Conservation (phyloP, 2,113 vertebrate species). For the Philantomba maxwellii region DNA sequence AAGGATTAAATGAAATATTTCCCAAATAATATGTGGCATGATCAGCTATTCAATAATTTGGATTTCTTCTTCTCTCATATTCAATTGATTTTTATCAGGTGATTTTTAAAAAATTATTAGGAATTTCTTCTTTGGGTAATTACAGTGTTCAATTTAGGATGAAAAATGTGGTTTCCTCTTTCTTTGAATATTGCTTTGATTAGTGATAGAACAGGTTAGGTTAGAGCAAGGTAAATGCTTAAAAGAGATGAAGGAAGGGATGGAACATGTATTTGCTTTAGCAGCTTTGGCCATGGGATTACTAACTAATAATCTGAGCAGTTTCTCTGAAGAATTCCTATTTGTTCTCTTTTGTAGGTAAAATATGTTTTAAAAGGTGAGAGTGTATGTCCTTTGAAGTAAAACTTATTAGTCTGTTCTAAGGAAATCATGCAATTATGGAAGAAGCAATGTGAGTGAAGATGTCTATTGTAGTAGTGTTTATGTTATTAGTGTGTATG, state of each 20-base stretch:
- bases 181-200: background rate
- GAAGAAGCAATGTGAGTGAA: background rate
- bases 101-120: background rate
- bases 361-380: background rate
- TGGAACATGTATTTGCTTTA: background rate
- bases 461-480: background rate
- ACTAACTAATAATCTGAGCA: background rate
- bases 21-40: background rate
- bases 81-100: conserved; percentile 9
- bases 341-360: background rate
- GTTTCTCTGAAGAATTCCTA: background rate
- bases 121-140: conserved; percentile 6
- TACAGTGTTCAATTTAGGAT: background rate
- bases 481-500: background rate
- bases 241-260: background rate
- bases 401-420: background rate
- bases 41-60: background rate
- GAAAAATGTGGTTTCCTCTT: background rate
- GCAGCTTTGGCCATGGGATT: background rate
- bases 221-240: background rate
- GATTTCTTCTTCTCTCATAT: background rate
- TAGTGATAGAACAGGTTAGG: background rate
- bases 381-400: background rate
- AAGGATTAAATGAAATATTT: background rate
- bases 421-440: background rate